Percentiles rank a stretch among this genome's conserved stretches.
Evolutionary conservation across 64 coral and sea anemone species (phyloP).

Genomic region (Dendrophyllia cribrosa): DNA sequence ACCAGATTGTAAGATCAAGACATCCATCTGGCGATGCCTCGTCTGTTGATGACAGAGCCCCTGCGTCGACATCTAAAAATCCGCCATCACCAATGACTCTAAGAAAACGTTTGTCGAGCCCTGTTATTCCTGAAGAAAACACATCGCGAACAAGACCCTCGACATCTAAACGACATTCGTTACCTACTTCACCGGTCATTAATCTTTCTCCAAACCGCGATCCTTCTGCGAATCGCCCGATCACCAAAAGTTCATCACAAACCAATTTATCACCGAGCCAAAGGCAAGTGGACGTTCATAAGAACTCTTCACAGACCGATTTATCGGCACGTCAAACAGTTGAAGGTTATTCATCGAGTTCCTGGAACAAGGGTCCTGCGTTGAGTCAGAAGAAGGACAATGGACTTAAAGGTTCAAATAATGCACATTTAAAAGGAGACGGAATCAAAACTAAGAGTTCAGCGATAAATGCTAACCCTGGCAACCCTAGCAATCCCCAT

Average conservation of each 20-base stretch:
- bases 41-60: not conserved
- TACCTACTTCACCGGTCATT: not conserved
- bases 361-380: not conserved
- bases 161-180: slow-evolving; percentile 6
- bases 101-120: not conserved
- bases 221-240: not conserved
- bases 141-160: not conserved
- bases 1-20: not conserved
- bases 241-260: slow-evolving; percentile 10
- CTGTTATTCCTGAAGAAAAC: not conserved
- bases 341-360: not conserved
- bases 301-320: not conserved
- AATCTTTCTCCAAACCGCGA: not conserved
- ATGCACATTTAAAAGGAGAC: not conserved
- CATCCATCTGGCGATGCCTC: not conserved
- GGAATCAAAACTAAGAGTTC: not conserved
- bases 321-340: slow-evolving; percentile 1
- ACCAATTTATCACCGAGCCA: not conserved
- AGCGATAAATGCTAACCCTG: not conserved
- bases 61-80: not conserved
- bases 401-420: not conserved
- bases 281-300: not conserved
- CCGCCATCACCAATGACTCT: not conserved
- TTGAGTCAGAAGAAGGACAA: not conserved
- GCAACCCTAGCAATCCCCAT: not conserved